Percentiles rank a stretch among this genome's conserved stretches.
phyloP scores from a whole-genome alignment of 2,888 invertebrate species.

The Scaptomyza polygonia region DNA sequence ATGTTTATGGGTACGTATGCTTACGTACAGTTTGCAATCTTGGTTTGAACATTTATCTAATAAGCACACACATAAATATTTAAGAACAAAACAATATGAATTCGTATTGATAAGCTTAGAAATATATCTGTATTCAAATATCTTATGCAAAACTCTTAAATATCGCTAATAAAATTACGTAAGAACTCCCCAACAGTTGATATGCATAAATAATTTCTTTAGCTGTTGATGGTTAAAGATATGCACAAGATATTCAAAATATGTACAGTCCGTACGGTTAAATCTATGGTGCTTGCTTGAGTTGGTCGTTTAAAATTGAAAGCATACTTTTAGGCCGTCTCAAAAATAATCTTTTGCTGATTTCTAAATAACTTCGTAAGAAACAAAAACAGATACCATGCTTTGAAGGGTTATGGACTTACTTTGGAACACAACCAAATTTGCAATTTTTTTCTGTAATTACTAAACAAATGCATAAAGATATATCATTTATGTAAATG shows the following conservation, averaged over 20 bases:
- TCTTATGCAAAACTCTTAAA: conserved; percentile 37
- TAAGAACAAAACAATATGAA: conserved; percentile 17
- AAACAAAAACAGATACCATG: no score
- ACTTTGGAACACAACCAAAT: no score
- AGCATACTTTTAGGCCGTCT: background rate
- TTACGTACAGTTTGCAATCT: conserved; percentile 26
- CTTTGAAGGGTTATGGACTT: no score
- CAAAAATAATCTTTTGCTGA: background rate
- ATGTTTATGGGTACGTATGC: conserved; percentile 26
- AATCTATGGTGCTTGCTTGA: background rate
- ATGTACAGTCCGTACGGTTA: background rate
- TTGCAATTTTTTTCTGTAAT: no score
- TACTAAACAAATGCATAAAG: no score
- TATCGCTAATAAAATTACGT: conserved; percentile 53
- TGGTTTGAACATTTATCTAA: conserved; percentile 13
- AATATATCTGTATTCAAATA: conserved; percentile 39
- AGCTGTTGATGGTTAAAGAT: background rate
- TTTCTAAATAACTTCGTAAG: no score
- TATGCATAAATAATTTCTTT: background rate
- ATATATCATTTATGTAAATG: background rate
- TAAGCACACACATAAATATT: conserved; percentile 30
- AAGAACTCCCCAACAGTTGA: conserved; percentile 23
- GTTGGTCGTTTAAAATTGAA: no score
- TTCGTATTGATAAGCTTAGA: conserved; percentile 30
- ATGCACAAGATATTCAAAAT: background rate